These are phyloP conservation scores for Wiebesia pumilae DNA, from an alignment of 1,140 invertebrate species.

Conservation along the genomic window DNA sequence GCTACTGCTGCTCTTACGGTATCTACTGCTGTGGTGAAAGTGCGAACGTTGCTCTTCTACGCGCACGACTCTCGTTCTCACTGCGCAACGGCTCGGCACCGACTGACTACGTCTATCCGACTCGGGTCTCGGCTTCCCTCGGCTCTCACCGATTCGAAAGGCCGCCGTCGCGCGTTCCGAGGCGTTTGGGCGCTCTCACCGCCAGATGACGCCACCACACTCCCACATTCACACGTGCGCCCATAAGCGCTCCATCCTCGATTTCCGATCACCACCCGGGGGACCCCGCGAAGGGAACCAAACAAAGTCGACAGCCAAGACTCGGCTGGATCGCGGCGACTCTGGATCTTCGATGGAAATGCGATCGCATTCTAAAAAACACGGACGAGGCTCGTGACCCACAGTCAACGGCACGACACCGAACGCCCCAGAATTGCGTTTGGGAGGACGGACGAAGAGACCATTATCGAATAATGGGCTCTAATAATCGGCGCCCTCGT, in stretches of 20 bases:
- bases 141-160: slow-evolving; percentile 58
- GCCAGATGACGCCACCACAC: background rate
- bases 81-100: slow-evolving; percentile 44
- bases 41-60: background rate
- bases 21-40: slow-evolving; percentile 36
- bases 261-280: too few species aligned
- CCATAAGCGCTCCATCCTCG: background rate
- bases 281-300: background rate
- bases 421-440: too few species aligned
- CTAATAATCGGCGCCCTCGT: too few species aligned
- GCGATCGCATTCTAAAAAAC: too few species aligned
- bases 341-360: background rate
- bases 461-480: too few species aligned
- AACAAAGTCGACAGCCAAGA: too few species aligned
- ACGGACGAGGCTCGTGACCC: too few species aligned
- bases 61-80: background rate
- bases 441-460: too few species aligned
- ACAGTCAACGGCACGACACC: too few species aligned
- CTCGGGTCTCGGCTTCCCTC: slow-evolving; percentile 18
- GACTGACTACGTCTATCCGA: slow-evolving; percentile 34
- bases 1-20: background rate
- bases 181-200: background rate
- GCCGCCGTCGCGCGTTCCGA: slow-evolving; percentile 47
- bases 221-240: background rate
- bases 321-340: background rate